These are phyloP conservation scores for Puma concolor DNA, from an alignment of 2,113 vertebrate genomes.

Conservation along the genomic window DNA sequence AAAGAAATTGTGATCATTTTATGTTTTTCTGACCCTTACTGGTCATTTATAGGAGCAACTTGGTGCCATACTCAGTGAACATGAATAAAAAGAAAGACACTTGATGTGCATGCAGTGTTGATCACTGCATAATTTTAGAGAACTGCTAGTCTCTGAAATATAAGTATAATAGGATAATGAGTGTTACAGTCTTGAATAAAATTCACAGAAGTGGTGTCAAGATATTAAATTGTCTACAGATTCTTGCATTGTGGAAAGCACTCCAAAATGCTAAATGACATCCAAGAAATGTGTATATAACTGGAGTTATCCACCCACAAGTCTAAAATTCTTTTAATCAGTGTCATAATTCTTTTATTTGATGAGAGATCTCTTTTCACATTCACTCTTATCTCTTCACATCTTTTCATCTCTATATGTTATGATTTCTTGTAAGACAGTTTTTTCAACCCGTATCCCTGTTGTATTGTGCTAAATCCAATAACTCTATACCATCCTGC, in stretches of 20 bases:
- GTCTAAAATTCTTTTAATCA: neutral
- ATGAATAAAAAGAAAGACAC: neutral
- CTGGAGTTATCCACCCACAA: neutral
- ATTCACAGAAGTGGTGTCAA: neutral
- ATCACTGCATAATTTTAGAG: neutral
- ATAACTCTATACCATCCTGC: neutral
- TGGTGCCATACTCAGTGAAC: neutral
- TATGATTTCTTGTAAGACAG: neutral
- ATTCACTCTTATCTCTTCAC: neutral
- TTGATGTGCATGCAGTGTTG: neutral
- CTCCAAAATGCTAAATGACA: neutral
- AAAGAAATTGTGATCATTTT: constrained; percentile 7
- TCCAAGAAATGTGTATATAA: neutral
- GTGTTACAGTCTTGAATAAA: neutral
- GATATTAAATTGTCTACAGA: neutral
- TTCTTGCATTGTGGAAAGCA: neutral
- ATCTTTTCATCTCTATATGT: neutral
- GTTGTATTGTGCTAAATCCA: neutral
- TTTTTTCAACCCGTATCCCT: neutral
- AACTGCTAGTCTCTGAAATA: neutral
- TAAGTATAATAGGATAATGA: neutral
- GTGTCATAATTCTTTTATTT: neutral
- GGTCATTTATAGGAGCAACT: neutral
- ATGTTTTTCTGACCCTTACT: neutral
- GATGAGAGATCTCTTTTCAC: neutral